Percentiles rank a stretch among this genome's conserved stretches.
Evolutionary conservation across 2,113 vertebrate species (phyloP).

Genomic region (Oreotrochilus melanogaster): DNA sequence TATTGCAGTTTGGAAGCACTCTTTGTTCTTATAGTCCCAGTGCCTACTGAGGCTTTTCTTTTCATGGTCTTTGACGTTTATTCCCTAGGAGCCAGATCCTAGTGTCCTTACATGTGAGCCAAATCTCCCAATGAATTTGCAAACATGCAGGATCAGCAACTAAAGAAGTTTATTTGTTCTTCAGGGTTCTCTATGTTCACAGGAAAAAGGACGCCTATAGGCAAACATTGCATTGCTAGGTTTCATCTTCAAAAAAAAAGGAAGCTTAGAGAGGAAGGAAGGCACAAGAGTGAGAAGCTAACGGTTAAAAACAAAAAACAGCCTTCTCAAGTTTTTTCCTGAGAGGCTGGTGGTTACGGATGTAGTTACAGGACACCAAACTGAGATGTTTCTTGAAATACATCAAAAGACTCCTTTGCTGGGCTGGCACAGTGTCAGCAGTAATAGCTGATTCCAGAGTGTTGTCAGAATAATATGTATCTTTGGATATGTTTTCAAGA

Average conservation of each 20-base stretch:
- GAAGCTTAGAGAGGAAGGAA: conserved; percentile 73
- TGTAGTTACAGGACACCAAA: conserved; percentile 8
- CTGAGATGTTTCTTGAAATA: conserved; percentile 14
- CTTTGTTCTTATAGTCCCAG: conserved; percentile 39
- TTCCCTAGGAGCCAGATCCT: conserved; percentile 34
- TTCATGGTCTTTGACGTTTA: conserved; percentile 53
- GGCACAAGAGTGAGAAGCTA: conserved; percentile 5
- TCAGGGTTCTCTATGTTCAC: conserved; percentile 11
- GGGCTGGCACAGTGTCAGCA: not conserved
- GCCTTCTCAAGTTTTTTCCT: conserved; percentile 22
- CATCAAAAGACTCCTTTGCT: not conserved
- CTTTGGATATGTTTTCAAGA: not conserved
- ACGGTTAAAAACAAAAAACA: conserved; percentile 19
- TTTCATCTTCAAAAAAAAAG: conserved; percentile 65
- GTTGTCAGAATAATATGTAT: not conserved
- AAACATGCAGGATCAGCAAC: conserved; percentile 59
- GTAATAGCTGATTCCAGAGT: not conserved
- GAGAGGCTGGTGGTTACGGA: not conserved
- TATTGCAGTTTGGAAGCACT: conserved; percentile 46
- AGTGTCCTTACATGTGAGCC: conserved; percentile 46
- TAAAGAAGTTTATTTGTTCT: conserved; percentile 62
- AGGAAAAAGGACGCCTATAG: conserved; percentile 54
- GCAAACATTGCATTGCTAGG: conserved; percentile 49
- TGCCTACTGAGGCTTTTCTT: conserved; percentile 50
- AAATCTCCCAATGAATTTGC: conserved; percentile 55